These are phyloP conservation scores for Hemitrygon akajei DNA, from an alignment of 2,797 vertebrate genomes.

Conservation along the genomic window DNA sequence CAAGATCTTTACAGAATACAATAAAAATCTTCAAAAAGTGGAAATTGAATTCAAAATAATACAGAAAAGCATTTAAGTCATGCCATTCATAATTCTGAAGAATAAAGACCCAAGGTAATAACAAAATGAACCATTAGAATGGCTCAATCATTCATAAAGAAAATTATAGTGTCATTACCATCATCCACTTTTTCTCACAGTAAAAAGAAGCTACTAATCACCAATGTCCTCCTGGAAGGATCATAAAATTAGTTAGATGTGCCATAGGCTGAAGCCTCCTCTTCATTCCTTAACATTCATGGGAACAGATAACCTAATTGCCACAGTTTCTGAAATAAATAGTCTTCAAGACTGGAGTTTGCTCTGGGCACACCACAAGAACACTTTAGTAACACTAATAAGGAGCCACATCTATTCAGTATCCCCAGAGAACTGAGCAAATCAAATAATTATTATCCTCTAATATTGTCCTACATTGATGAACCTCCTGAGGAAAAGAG, in stretches of 20 bases:
- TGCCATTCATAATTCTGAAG: not conserved
- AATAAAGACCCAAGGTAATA: not conserved
- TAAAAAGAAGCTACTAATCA: not conserved
- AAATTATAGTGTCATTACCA: not conserved
- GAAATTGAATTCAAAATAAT: not conserved
- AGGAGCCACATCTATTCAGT: not conserved
- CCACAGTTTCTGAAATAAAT: not conserved
- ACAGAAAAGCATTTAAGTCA: not conserved
- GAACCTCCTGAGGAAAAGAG: not conserved
- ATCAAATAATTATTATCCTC: not conserved
- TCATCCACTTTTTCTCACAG: not conserved
- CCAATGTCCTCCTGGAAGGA: not conserved
- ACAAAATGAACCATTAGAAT: not conserved
- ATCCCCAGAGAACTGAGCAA: not conserved
- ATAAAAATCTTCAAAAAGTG: not conserved
- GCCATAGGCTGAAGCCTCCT: not conserved
- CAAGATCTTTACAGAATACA: not conserved
- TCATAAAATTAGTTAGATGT: constrained; percentile 9
- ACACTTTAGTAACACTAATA: not conserved
- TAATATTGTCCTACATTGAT: not conserved
- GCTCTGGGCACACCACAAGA: not conserved
- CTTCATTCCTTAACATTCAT: not conserved
- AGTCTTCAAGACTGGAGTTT: not conserved
- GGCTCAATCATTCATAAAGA: not conserved
- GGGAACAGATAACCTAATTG: not conserved